Evolutionary conservation across 1,140 invertebrate species (phyloP).

Genomic region (Eumaeus atala): DNA sequence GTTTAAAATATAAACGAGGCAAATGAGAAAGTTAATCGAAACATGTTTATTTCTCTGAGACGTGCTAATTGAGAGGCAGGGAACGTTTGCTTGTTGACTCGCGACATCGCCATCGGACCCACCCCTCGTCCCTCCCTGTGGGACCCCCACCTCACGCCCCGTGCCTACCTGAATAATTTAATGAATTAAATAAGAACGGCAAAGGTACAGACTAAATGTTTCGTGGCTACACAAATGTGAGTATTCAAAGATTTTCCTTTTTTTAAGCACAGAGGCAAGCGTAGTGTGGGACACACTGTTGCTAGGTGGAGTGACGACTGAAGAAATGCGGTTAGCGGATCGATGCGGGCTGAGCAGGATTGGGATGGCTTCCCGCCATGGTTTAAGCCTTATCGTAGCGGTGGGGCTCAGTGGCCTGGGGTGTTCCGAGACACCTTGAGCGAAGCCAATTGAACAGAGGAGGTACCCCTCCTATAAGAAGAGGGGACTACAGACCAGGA

Average conservation of each 20-base stretch:
- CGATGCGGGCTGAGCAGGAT: too few relatives aligned
- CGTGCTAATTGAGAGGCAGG: slow-evolving; percentile 44
- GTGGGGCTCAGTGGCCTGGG: too few relatives aligned
- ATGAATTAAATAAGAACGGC: slow-evolving; percentile 6
- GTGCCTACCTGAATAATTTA: slow-evolving; percentile 8
- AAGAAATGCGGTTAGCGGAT: too few relatives aligned
- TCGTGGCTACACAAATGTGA: background rate
- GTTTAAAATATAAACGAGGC: background rate
- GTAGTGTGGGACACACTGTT: too few relatives aligned
- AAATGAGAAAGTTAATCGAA: slow-evolving; percentile 39
- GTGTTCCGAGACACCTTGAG: too few relatives aligned
- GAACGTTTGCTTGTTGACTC: slow-evolving; percentile 54
- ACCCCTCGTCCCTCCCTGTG: slow-evolving; percentile 11
- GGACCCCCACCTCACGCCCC: slow-evolving; percentile 13
- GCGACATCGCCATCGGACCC: slow-evolving; percentile 39
- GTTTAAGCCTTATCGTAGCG: too few relatives aligned
- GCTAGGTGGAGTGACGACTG: too few relatives aligned
- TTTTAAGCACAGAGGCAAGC: background rate
- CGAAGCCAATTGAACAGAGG: too few relatives aligned
- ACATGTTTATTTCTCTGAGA: slow-evolving; percentile 45
- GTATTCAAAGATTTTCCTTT: background rate
- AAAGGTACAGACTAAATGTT: slow-evolving; percentile 5
- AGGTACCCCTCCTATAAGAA: too few relatives aligned
- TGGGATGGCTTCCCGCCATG: too few relatives aligned
- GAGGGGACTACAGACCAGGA: too few relatives aligned